A percentile compares a stretch with the other conserved stretches of the same genome.
phyloP scores from a whole-genome alignment of 2,888 invertebrate species.

The Taphrorychus bicolor region DNA sequence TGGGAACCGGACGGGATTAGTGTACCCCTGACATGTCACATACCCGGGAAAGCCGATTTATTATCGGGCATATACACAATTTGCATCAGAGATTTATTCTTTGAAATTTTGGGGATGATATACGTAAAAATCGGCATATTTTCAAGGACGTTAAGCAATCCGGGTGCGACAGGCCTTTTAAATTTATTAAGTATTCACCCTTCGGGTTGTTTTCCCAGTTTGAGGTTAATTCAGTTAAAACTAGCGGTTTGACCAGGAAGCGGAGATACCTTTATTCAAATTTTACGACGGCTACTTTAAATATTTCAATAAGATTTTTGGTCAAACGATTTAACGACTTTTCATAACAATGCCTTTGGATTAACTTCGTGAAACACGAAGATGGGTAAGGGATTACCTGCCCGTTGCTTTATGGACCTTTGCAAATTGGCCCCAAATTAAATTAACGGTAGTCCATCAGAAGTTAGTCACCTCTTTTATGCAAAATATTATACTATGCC shows the following conservation, averaged over 20 bases:
- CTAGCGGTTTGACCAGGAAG: conserved; percentile 36
- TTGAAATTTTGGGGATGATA: conserved; percentile 36
- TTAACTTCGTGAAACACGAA: not conserved
- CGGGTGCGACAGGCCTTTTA: conserved; percentile 27
- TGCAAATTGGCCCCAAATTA: not conserved
- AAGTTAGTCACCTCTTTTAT: no score
- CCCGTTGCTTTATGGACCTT: not conserved
- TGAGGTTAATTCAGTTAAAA: conserved; percentile 43
- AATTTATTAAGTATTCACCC: conserved; percentile 42
- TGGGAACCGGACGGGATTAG: conserved; percentile 50
- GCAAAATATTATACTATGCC: no score
- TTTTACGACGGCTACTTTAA: conserved; percentile 28
- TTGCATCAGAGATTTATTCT: conserved; percentile 45
- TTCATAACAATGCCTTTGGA: conserved; percentile 11
- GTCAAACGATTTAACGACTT: conserved; percentile 22
- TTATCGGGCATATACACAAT: conserved; percentile 47
- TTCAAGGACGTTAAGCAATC: conserved; percentile 31
- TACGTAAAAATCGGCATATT: conserved; percentile 41
- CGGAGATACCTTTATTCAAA: conserved; percentile 32
- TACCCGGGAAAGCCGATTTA: conserved; percentile 46
- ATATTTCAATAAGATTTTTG: conserved; percentile 37
- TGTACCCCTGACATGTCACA: conserved; percentile 38
- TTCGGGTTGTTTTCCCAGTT: conserved; percentile 41
- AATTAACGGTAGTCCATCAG: no score
- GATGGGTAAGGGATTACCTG: not conserved